Conservation (phyloP, 2,797 vertebrate genomes). For the Sebastes oblongus region DNA sequence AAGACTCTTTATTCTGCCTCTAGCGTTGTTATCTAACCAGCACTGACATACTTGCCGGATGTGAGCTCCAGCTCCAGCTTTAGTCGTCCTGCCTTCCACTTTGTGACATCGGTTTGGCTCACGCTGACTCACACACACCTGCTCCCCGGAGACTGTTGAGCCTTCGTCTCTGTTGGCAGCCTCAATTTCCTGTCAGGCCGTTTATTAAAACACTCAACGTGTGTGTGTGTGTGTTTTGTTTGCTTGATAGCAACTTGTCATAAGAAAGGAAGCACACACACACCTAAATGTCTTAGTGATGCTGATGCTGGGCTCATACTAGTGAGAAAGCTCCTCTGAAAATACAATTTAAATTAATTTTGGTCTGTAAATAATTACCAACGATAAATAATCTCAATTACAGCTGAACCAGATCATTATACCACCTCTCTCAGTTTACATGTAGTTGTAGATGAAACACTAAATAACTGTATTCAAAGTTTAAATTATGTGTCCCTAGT, state of each 20-base stretch:
- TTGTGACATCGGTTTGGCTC: background rate
- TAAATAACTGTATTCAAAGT: too few species aligned
- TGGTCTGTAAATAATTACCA: too few species aligned
- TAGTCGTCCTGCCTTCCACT: background rate
- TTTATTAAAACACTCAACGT: background rate
- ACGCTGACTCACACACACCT: background rate
- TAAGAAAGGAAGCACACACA: background rate
- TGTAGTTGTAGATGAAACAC: too few species aligned
- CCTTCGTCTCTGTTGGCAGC: background rate
- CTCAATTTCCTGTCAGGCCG: constrained; percentile 12
- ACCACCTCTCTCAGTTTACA: too few species aligned
- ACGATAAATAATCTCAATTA: too few species aligned
- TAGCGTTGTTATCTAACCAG: background rate
- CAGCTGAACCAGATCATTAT: too few species aligned
- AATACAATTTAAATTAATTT: too few species aligned
- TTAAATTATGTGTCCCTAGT: too few species aligned
- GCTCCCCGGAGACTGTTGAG: background rate
- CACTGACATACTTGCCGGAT: background rate
- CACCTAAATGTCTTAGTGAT: background rate
- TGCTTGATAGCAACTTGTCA: background rate
- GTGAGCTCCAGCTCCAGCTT: background rate
- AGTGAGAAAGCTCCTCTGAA: too few species aligned
- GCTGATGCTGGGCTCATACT: background rate
- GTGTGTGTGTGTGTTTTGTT: background rate
- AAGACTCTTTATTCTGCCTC: background rate